These are phyloP conservation scores for Plectrocnemia conspersa DNA, from an alignment of 1,140 invertebrate species.

Conservation along the genomic window DNA sequence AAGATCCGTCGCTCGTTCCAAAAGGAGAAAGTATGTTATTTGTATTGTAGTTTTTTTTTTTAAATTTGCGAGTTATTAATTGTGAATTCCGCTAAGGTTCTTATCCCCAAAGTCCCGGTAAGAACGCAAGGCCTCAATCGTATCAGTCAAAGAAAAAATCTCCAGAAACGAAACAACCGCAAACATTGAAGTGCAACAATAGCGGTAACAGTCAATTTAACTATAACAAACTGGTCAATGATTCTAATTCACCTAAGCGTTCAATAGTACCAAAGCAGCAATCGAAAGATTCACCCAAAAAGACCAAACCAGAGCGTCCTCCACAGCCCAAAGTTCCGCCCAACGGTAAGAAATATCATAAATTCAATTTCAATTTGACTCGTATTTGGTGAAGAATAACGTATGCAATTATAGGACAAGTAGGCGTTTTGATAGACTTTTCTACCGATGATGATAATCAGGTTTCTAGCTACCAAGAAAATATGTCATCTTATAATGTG, in stretches of 20 bases:
- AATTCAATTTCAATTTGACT: not conserved
- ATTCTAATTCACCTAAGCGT: conserved; percentile 44
- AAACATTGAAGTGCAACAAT: conserved; percentile 51
- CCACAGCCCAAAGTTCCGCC: conserved; percentile 45
- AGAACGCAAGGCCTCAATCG: conserved; percentile 33
- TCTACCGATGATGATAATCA: conserved; percentile 50
- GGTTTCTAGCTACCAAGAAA: too few relatives aligned
- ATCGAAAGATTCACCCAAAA: conserved; percentile 27
- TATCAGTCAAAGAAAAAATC: conserved; percentile 41
- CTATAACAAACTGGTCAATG: conserved; percentile 71
- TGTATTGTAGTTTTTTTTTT: not conserved
- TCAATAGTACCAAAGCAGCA: conserved; percentile 25
- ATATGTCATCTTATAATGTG: too few relatives aligned
- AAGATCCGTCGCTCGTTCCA: conserved; percentile 74
- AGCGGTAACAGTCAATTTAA: conserved; percentile 64
- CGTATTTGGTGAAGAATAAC: too few relatives aligned
- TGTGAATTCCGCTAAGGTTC: conserved; percentile 23
- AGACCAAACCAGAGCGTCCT: conserved; percentile 47
- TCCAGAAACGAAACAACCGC: conserved; percentile 45
- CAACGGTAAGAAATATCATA: conserved; percentile 17
- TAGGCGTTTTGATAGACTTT: conserved; percentile 48
- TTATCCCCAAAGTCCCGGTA: conserved; percentile 26
- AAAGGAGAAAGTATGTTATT: conserved; percentile 71
- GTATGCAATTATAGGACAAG: conserved; percentile 43
- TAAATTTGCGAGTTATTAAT: conserved; percentile 2